Percentiles rank a stretch among this genome's conserved stretches.
Evolutionary conservation across 2,888 invertebrate genomes (phyloP).

Genomic region (Stenodema calcarata): DNA sequence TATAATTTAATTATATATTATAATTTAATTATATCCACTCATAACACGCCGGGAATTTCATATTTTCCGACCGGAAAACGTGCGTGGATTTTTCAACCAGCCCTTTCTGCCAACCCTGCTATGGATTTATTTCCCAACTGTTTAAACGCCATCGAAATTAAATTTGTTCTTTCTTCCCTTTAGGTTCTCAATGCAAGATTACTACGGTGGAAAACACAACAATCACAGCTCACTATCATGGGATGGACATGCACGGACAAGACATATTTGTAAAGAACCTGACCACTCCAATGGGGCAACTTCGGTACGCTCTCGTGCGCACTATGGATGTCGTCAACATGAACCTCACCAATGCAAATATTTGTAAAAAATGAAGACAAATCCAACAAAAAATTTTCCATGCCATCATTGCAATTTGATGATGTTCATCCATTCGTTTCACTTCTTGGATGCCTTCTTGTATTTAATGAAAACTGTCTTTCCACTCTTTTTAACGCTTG

Average conservation of each 20-base stretch:
- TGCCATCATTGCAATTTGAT: background rate
- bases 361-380: background rate
- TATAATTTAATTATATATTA: no score
- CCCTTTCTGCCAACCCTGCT: no score
- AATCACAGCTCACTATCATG: conserved; percentile 41
- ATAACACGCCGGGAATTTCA: no score
- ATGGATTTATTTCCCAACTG: no score
- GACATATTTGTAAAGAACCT: conserved; percentile 46
- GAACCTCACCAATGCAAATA: background rate
- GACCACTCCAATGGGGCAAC: conserved; percentile 41
- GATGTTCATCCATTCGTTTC: background rate
- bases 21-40: no score
- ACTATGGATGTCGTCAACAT: conserved; percentile 41
- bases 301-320: conserved; percentile 34
- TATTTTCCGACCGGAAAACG: no score
- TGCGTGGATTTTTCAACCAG: no score
- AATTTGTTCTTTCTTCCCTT: no score
- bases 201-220: conserved; percentile 39
- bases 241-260: conserved; percentile 46
- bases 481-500: no score
- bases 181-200: conserved; percentile 42
- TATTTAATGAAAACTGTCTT: background rate
- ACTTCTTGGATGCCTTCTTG: background rate
- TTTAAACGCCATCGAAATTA: no score
- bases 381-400: background rate